These are phyloP conservation scores for Miniopterus natalensis DNA, from an alignment of 2,113 vertebrate genomes.

Conservation along the genomic window DNA sequence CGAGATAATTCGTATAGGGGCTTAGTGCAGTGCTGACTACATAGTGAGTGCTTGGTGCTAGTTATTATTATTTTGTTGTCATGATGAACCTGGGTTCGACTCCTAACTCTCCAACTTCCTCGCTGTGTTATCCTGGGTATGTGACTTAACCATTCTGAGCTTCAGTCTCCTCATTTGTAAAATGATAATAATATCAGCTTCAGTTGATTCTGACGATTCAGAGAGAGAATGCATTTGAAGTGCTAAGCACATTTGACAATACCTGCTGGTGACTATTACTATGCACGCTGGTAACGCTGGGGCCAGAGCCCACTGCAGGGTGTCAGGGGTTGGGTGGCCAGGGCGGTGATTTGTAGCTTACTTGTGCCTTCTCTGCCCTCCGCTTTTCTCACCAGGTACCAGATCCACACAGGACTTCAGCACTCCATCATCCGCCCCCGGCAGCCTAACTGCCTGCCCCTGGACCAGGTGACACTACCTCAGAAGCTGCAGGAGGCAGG, in stretches of 20 bases:
- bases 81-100: neutral
- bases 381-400: conserved; percentile 90
- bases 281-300: neutral
- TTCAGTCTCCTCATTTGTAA: neutral
- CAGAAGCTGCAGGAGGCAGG: conserved; percentile 96
- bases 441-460: conserved; percentile 97
- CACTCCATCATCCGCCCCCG: conserved; percentile 98
- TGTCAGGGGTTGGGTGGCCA: neutral
- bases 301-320: neutral
- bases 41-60: neutral
- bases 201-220: neutral
- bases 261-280: neutral
- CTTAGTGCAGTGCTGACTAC: neutral
- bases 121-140: neutral
- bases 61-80: neutral
- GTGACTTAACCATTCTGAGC: neutral
- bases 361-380: conserved; percentile 20
- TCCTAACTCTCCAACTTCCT: neutral
- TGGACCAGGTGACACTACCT: conserved; percentile 95
- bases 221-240: neutral
- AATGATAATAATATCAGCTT: neutral
- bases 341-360: neutral
- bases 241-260: neutral
- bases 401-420: conserved; percentile 98
- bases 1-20: neutral